Conservation (phyloP, 2,113 vertebrate species). For the Brachyistius frenatus region DNA sequence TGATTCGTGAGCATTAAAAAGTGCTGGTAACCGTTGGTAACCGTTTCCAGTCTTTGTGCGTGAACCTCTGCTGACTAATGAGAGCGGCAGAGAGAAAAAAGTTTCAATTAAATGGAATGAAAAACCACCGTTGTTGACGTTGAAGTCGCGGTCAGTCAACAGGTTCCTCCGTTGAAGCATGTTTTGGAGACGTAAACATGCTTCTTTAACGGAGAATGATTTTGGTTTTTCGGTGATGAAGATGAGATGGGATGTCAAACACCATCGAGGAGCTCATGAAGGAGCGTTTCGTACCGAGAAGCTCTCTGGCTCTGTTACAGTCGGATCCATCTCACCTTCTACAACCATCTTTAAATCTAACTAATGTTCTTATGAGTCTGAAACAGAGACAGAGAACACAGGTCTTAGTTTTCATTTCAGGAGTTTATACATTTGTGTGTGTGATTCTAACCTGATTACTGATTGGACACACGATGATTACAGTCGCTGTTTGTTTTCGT, state of each 20-base stretch:
- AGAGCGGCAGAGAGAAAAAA: neutral
- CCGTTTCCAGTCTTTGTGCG: neutral
- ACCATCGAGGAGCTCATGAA: slow-evolving; percentile 6
- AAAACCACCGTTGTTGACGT: neutral
- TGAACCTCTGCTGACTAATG: neutral
- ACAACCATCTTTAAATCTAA: slow-evolving; percentile 58
- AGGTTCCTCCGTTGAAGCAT: slow-evolving; percentile 10
- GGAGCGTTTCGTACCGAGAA: slow-evolving; percentile 63
- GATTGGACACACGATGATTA: no score
- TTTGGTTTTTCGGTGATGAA: slow-evolving; percentile 32
- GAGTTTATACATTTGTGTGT: no score
- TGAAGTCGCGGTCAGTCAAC: neutral
- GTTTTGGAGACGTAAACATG: slow-evolving; percentile 36
- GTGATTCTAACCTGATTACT: no score
- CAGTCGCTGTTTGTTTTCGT: no score
- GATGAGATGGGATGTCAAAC: slow-evolving; percentile 36
- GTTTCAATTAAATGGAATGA: neutral
- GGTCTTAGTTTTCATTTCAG: slow-evolving; percentile 1
- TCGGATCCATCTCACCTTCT: slow-evolving; percentile 67
- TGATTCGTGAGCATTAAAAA: neutral
- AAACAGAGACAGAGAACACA: slow-evolving; percentile 57
- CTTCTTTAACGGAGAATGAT: slow-evolving; percentile 14
- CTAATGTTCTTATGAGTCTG: slow-evolving; percentile 55
- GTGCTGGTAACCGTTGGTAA: no score
- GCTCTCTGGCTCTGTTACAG: slow-evolving; percentile 59